phyloP scores from a whole-genome alignment of 2,113 vertebrate species.

The Xenopus laevis region DNA sequence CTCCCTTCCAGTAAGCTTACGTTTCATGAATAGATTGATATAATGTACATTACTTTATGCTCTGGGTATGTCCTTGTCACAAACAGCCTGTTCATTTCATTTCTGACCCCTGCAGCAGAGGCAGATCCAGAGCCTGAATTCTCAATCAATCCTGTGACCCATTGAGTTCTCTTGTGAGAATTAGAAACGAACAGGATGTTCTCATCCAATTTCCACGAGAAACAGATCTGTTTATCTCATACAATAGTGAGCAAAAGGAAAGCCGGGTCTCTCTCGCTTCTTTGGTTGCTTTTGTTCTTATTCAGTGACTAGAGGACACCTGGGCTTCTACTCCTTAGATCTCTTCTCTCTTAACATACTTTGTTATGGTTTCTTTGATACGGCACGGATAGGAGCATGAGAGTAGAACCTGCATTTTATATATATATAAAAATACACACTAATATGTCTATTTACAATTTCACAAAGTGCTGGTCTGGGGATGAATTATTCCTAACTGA shows the following conservation, averaged over 20 bases:
- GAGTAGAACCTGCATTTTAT: too few relatives aligned
- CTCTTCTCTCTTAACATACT: too few relatives aligned
- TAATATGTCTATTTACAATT: too few relatives aligned
- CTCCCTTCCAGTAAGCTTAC: slow-evolving; percentile 2
- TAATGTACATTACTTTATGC: neutral
- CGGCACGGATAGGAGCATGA: too few relatives aligned
- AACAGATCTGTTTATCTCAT: neutral
- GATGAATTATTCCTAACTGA: too few relatives aligned
- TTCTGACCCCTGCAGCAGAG: too few relatives aligned
- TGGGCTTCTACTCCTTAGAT: too few relatives aligned
- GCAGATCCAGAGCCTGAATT: neutral
- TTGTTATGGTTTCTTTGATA: too few relatives aligned
- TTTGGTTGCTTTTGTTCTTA: neutral
- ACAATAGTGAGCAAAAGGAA: neutral
- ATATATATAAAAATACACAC: too few relatives aligned
- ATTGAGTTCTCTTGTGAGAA: neutral
- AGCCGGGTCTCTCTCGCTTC: neutral
- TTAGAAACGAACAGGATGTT: neutral
- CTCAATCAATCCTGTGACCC: neutral
- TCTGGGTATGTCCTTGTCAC: neutral
- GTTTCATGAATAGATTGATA: neutral
- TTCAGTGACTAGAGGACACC: neutral
- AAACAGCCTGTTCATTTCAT: neutral
- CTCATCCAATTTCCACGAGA: neutral
- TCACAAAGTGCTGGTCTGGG: too few relatives aligned